Evolutionary conservation across 2,797 vertebrate genomes (phyloP).

Genomic region (Novumbra hubbsi): DNA sequence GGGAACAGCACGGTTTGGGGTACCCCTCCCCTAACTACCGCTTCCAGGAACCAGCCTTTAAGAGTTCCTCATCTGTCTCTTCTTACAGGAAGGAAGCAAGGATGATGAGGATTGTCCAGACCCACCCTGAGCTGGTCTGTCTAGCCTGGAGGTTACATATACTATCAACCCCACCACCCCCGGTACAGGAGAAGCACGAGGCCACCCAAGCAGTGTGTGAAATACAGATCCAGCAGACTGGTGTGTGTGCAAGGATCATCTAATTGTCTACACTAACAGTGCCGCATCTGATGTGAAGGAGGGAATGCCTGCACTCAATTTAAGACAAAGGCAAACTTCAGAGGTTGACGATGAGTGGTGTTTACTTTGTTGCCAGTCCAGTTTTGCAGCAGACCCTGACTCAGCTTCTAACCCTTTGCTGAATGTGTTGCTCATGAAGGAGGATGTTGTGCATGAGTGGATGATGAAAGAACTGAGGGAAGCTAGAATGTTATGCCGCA

Average conservation of each 20-base stretch:
- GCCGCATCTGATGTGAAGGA: slow-evolving; percentile 48
- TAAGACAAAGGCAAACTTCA: slow-evolving; percentile 45
- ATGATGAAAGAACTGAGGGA: slow-evolving; percentile 44
- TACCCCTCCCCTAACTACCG: slow-evolving; percentile 49
- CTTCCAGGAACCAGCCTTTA: slow-evolving; percentile 58
- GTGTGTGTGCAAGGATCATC: slow-evolving; percentile 22
- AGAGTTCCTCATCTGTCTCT: slow-evolving; percentile 49
- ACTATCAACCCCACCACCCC: neutral
- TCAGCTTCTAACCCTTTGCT: slow-evolving; percentile 44
- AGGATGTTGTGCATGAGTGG: slow-evolving; percentile 9
- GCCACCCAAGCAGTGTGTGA: slow-evolving; percentile 57
- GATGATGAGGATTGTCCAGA: slow-evolving; percentile 65
- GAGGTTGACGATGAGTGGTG: slow-evolving; percentile 49
- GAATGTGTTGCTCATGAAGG: slow-evolving; percentile 43
- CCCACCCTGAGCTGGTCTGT: slow-evolving; percentile 62
- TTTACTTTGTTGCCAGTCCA: slow-evolving; percentile 54
- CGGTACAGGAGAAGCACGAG: slow-evolving; percentile 59
- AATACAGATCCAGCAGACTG: neutral
- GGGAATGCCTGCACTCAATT: slow-evolving; percentile 61
- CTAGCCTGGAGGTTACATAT: slow-evolving; percentile 42
- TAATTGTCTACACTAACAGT: slow-evolving; percentile 47
- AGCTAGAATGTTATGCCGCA: neutral
- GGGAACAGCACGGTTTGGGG: slow-evolving; percentile 44
- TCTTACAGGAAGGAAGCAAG: slow-evolving; percentile 50
- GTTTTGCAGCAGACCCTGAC: slow-evolving; percentile 50